These are phyloP conservation scores for Pogonophryne albipinna DNA, from an alignment of 2,797 vertebrate species.

Conservation along the genomic window DNA sequence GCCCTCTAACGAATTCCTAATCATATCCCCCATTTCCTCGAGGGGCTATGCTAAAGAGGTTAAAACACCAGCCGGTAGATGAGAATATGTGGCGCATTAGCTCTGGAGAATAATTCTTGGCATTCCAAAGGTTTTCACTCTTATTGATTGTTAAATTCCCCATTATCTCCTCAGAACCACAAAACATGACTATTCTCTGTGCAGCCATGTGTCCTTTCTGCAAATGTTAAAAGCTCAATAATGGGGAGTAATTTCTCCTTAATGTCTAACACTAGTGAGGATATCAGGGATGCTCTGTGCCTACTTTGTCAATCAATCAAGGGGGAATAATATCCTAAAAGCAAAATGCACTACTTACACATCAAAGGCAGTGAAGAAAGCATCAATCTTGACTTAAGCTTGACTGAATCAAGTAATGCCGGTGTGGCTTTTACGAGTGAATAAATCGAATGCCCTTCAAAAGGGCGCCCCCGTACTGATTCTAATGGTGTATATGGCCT, in stretches of 20 bases:
- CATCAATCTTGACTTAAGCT: slow-evolving; percentile 64
- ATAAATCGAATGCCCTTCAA: slow-evolving; percentile 69
- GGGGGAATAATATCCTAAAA: slow-evolving; percentile 64
- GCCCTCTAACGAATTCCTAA: slow-evolving; percentile 88
- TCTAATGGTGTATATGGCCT: slow-evolving; percentile 65
- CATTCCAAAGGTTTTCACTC: slow-evolving; percentile 73
- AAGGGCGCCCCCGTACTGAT: slow-evolving; percentile 55
- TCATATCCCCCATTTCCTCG: slow-evolving; percentile 85
- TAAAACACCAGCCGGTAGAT: slow-evolving; percentile 82
- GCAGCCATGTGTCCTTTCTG: slow-evolving; percentile 52
- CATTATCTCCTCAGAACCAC: slow-evolving; percentile 58
- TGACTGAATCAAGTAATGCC: slow-evolving; percentile 55
- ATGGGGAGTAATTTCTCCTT: slow-evolving; percentile 51
- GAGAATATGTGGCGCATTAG: slow-evolving; percentile 84
- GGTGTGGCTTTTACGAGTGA: slow-evolving; percentile 66
- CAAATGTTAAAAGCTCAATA: slow-evolving; percentile 73
- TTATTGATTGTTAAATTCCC: slow-evolving; percentile 80
- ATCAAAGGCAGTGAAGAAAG: slow-evolving; percentile 46
- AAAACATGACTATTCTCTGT: slow-evolving; percentile 54
- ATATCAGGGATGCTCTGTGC: slow-evolving; percentile 44
- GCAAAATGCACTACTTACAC: slow-evolving; percentile 61
- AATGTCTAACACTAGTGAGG: slow-evolving; percentile 39
- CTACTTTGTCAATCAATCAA: slow-evolving; percentile 64
- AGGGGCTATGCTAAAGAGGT: slow-evolving; percentile 85
- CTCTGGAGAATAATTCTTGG: slow-evolving; percentile 81